Percentiles rank a stretch among this genome's conserved stretches.
Conservation (phyloP, 2,888 invertebrate species). For the Drosophila borealis region DNA sequence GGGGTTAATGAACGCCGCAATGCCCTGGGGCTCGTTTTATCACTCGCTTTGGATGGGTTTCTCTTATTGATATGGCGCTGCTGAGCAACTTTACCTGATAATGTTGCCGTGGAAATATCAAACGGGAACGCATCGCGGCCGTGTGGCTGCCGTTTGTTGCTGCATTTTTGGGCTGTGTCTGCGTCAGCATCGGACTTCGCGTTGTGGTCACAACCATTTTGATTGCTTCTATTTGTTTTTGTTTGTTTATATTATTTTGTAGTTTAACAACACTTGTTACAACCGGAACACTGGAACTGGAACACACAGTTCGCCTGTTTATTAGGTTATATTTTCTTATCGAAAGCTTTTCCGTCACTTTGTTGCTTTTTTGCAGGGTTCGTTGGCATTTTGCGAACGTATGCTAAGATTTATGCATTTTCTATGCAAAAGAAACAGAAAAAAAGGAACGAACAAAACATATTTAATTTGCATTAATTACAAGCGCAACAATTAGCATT, state of each 20-base stretch:
- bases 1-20: constrained; percentile 69
- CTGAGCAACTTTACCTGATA: constrained; percentile 70
- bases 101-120: constrained; percentile 83
- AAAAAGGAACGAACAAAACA: constrained; percentile 42
- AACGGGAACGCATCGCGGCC: constrained; percentile 76
- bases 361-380: constrained; percentile 36
- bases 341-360: constrained; percentile 36
- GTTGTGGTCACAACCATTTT: constrained; percentile 83
- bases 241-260: not conserved
- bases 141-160: constrained; percentile 68
- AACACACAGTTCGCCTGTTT: not conserved
- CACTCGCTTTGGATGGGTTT: constrained; percentile 8
- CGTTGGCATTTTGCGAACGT: constrained; percentile 56
- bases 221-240: too few species aligned
- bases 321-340: constrained; percentile 13
- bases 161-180: constrained; percentile 64
- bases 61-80: constrained; percentile 1
- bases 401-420: constrained; percentile 33
- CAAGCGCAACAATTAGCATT: constrained; percentile 54
- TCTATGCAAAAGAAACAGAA: constrained; percentile 4
- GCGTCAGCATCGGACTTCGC: constrained; percentile 80
- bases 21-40: constrained; percentile 23
- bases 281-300: constrained; percentile 15
- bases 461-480: constrained; percentile 56
- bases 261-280: constrained; percentile 12